Evolutionary conservation across 1,140 invertebrate genomes (phyloP).

Genomic region (Bombyx mandarina): DNA sequence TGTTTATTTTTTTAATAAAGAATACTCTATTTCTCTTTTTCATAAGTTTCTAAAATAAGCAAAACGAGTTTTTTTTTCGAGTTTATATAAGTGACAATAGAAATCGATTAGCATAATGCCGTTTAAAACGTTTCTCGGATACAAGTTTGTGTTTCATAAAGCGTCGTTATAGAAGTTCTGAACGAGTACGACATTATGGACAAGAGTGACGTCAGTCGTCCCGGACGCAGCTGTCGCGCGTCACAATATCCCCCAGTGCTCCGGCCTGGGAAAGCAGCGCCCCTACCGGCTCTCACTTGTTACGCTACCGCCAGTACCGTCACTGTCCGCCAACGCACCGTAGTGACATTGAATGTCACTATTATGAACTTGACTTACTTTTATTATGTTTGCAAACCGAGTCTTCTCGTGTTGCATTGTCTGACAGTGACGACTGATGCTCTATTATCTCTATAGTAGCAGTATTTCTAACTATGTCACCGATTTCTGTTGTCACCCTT

Average conservation of each 20-base stretch:
- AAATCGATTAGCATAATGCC: constrained; percentile 10
- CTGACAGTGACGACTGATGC: background rate
- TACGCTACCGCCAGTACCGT: background rate
- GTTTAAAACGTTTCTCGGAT: too few species aligned
- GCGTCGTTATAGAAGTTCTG: constrained; percentile 27
- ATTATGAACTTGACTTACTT: constrained; percentile 33
- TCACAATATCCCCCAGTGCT: constrained; percentile 9
- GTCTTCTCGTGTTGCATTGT: background rate
- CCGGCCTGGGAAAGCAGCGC: constrained; percentile 39
- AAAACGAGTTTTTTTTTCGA: too few species aligned
- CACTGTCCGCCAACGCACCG: constrained; percentile 13
- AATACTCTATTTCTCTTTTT: too few species aligned
- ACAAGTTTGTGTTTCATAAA: background rate
- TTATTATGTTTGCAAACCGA: constrained; percentile 14
- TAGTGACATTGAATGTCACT: constrained; percentile 28
- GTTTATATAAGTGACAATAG: background rate
- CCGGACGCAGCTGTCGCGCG: constrained; percentile 33
- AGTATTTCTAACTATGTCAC: too few species aligned
- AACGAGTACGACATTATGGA: constrained; percentile 12
- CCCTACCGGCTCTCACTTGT: constrained; percentile 20
- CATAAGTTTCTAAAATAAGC: too few species aligned
- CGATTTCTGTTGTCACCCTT: too few species aligned
- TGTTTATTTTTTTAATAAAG: too few species aligned
- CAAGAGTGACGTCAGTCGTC: constrained; percentile 25
- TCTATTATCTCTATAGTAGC: background rate